Evolutionary conservation across 2,797 vertebrate genomes (phyloP).

Genomic region (Borostomias antarcticus): DNA sequence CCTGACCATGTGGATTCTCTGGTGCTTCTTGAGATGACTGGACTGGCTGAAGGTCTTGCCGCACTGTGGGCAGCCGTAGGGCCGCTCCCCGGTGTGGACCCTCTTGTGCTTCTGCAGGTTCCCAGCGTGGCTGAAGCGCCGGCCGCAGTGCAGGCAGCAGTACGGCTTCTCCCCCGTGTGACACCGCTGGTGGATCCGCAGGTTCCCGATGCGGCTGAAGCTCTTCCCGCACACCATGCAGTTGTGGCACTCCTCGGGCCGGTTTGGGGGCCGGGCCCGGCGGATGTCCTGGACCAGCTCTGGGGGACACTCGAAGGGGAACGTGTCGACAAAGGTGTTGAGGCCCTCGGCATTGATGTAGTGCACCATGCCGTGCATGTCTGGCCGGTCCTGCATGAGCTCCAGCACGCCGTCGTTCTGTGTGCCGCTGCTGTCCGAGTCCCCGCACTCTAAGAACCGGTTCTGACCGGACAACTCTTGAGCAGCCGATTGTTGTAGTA

Average conservation of each 20-base stretch:
- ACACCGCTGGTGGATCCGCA: constrained; percentile 49
- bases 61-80: constrained; percentile 45
- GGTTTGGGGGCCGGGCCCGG: constrained; percentile 32
- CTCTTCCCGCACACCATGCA: constrained; percentile 50
- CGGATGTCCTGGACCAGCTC: constrained; percentile 30
- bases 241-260: constrained; percentile 42
- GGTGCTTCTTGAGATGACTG: constrained; percentile 50
- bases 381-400: constrained; percentile 1
- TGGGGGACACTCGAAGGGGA: constrained; percentile 38
- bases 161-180: constrained; percentile 57
- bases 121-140: constrained; percentile 53
- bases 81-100: constrained; percentile 54
- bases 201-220: constrained; percentile 49
- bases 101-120: constrained; percentile 52
- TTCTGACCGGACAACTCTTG: neutral
- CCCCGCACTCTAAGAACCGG: constrained; percentile 5
- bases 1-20: constrained; percentile 44
- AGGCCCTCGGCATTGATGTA: constrained; percentile 26
- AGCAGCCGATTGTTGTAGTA: neutral
- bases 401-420: neutral
- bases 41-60: constrained; percentile 54
- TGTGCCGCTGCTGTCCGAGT: neutral
- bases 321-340: constrained; percentile 23
- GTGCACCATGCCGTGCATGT: constrained; percentile 3
- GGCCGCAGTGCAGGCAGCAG: constrained; percentile 47